Conservation (phyloP, 37 sponge, comb jelly and placozoan genomes). For the Oopsacas minuta region DNA sequence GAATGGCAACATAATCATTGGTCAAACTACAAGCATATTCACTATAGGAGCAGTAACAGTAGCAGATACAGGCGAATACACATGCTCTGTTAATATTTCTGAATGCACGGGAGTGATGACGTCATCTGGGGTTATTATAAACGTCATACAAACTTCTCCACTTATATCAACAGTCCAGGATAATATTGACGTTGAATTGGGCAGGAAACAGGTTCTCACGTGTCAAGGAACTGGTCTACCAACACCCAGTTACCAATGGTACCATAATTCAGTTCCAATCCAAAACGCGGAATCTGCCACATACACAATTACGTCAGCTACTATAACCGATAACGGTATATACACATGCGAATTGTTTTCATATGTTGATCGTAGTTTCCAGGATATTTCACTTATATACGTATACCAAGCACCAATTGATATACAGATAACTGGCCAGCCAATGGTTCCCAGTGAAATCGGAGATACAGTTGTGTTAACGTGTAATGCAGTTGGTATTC, state of each 20-base stretch:
- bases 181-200: background rate
- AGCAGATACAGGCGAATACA: background rate
- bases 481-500: background rate
- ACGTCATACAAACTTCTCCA: background rate
- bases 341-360: background rate
- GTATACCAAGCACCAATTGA: background rate
- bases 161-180: background rate
- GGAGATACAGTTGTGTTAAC: background rate
- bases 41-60: background rate
- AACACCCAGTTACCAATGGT: background rate
- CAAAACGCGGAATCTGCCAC: background rate
- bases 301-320: background rate
- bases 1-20: background rate
- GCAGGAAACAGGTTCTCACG: background rate
- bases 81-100: background rate
- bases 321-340: background rate
- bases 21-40: background rate
- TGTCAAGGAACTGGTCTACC: background rate
- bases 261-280: background rate
- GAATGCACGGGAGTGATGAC: background rate
- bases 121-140: background rate
- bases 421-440: background rate
- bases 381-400: background rate
- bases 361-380: background rate
- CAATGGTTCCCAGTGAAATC: background rate